Evolutionary conservation across 2,797 vertebrate genomes (phyloP), one percentile per base, ranked within the genome.

Genomic region (Parauchenoglanis punctatus): DNA sequence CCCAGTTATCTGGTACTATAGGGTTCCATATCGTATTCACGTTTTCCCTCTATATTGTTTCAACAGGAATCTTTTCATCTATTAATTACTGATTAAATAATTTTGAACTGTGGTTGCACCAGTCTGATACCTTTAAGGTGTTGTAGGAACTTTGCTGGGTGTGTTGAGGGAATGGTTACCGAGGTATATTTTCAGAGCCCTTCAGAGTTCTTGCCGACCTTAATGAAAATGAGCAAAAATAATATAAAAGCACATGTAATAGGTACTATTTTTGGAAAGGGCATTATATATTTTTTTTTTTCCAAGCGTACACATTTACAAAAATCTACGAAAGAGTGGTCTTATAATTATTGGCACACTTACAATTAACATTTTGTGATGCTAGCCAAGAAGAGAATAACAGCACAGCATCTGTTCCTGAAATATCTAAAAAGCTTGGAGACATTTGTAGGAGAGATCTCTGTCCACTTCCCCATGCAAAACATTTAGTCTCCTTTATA

Each of bases 1-100:
- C 89, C 31, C 44, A 46, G 10, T 56, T 89, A 84, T 86, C 86
- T 76, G 89, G 90, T 91, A 88, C 44, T 28, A 20, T 17, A 77
- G 15, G 52, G 52, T 82, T 72, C 13, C n/a, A 18, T 80, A 40
- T 46, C 2, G 52, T 59, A 70, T 82, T n/a, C 25, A 40, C 11
- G 72, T 65, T 63, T 77, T 61, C n/a, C 18, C 1, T 81, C 10
- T 13, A 1, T 4, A 35, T 80, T 80, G n/a, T 18, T 76, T 76
- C 25, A 49, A 15, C 44, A n/a, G 72, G 3, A 11, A n/a, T 75
- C 20, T 44, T 44, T 23, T 72, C 3, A n/a, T n/a, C 10, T 28
- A 7, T 20, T 2, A n/a, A 12, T 49, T 52, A 12, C 5, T 52
- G 73, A 76, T 1, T 28, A 28, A 52, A 15, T 76, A 0, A 31